phyloP scores from a whole-genome alignment of 2,888 invertebrate species.

The Desoria tigrina region DNA sequence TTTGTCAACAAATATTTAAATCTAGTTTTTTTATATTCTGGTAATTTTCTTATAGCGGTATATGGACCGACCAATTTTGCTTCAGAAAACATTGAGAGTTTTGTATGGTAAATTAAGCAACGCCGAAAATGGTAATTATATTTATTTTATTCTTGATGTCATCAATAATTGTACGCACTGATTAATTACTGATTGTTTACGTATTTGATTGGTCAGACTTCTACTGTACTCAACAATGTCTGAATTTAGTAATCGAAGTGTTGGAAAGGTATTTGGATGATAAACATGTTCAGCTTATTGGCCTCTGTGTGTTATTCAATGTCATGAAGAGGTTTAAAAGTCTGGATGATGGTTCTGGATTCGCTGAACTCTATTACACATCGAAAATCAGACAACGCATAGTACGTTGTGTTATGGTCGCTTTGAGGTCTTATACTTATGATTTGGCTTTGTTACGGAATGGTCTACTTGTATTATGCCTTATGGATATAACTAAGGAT shows the following conservation, averaged over 20 bases:
- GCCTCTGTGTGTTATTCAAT: slow-evolving; percentile 12
- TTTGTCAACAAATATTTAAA: too few species aligned
- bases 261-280: slow-evolving; percentile 23
- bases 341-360: too few species aligned
- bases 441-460: not conserved
- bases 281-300: slow-evolving; percentile 22
- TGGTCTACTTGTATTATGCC: not conserved
- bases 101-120: too few species aligned
- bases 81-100: not conserved
- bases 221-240: slow-evolving; percentile 16
- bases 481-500: not conserved
- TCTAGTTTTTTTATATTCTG: too few species aligned
- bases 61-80: not conserved
- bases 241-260: slow-evolving; percentile 8
- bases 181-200: too few species aligned
- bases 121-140: too few species aligned
- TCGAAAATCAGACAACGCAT: too few species aligned
- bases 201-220: slow-evolving; percentile 7
- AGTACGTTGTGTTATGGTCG: not conserved
- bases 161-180: too few species aligned
- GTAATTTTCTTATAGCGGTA: too few species aligned
- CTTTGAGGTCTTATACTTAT: not conserved
- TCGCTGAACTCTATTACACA: too few species aligned
- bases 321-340: slow-evolving; percentile 8
- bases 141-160: too few species aligned